Base-by-base conservation (phyloP, 2,888 invertebrate species). In the Lithosia quadra region DNA sequence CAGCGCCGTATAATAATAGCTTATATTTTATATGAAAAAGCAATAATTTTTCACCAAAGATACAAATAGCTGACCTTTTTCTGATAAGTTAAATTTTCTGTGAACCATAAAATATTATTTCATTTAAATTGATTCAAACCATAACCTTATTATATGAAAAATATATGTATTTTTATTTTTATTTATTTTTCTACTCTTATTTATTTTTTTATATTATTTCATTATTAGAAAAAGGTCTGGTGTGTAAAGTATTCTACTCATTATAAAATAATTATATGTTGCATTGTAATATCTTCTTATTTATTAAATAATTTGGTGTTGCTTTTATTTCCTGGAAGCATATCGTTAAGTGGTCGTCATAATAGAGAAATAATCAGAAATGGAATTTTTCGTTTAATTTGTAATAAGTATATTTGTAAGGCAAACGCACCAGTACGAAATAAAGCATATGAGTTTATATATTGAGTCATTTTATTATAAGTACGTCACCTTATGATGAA, bases 371-470 rank as follows among this genome's bases (percentile, higher is more conserved):
- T 87, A 77, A 84, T 83, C 84, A 80, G 84, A 85, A 86, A 79
- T 77, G 76, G 67, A 76, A 74, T 73, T 57, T 76, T 85, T 79
- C 77, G 81, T 90, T 88, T 91, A 90, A 90, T 90, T 92, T 91
- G 87, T 90, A 89, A 84, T 93, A 91, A 92, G 90, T 91, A 90
- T 92, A 91, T 88, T 89, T 92, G 86, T 94, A 94, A 94, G 94
- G 88, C 89, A 91, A 93, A 92, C 91, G 94, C 94, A 95, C 94
- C 94, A 94, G 93, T 94, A 94, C 91, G 94, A 93, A 94, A 95
- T 95, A 94, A 95, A 95, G 94, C 93, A 95, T 92, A 94, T 92
- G 93, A 95, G 88, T 94, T 94, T 94, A 92, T 93, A 92, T 80
- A 83, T 63, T 55, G n/a, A 43, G 39, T 64, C 9, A 68, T 71